Evolutionary conservation across 2,888 invertebrate genomes (phyloP), one percentile per base, ranked within the genome.

Genomic region (Acrocyrtus sp.): DNA sequence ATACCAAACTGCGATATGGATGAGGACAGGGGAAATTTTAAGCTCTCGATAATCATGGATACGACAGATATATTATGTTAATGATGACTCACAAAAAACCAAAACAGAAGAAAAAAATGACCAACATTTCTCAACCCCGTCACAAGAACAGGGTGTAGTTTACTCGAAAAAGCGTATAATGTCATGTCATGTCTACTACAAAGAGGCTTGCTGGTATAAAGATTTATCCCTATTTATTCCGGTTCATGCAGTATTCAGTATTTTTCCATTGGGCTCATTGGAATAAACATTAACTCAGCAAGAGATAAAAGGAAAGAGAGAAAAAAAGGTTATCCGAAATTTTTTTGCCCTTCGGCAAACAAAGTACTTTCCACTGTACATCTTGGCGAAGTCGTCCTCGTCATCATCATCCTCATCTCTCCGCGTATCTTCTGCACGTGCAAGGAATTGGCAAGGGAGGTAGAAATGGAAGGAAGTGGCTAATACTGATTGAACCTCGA

Each of bases 231-330:
- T 34, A 34, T 34, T n/a, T 70, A 62, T 70, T 63, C 63, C 70
- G 63, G 63, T 72, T 72, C 48, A 63, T 57, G 43, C 17, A 12
- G 34, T 5, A 29, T 56, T 45, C 53, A 45, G 70, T 72, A 72
- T 27, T 72, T 72, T 72, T 72, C 70, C 70, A 72, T 56, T 58
- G 57, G 50, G 57, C 57, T 56, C 61, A 26, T 51, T 61, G 68
- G 60, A 61, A 61, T 69, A 45, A 45, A 34, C 34, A 34, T 34
- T 34, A 34, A 12, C 34, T 34, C 12, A 34, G 34, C 5, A 12
- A 34, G 34, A 34, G 34, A 12, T 8, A 43, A 41, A 69, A 24
- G 62, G 69, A n/a, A n/a, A 34, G 34, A 34, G 34, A 34, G 34
- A 12, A 34, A 43, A 41, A 69, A 24, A 70, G 69, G 62, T 70